phyloP scores from a whole-genome alignment of 2,888 invertebrate genomes.

The Callinectes sapidus region DNA sequence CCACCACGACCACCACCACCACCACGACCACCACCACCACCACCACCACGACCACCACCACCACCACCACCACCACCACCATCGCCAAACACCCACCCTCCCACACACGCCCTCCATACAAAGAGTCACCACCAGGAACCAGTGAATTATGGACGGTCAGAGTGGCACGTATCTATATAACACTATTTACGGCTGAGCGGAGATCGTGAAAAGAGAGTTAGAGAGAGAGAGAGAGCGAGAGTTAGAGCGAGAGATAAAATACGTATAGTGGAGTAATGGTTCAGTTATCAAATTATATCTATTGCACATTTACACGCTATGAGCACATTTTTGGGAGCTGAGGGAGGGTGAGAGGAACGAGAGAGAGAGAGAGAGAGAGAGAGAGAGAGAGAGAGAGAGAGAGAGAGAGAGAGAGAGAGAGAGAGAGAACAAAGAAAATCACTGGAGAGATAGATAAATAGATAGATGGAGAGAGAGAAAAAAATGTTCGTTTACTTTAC shows the following conservation, averaged over 20 bases:
- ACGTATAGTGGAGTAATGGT: not conserved
- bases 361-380: not conserved
- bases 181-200: slow-evolving; percentile 3
- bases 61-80: not conserved
- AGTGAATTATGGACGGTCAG: not conserved
- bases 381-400: slow-evolving; percentile 37
- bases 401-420: slow-evolving; percentile 39
- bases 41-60: not conserved
- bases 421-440: not conserved
- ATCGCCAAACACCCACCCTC: not conserved
- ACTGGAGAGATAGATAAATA: not conserved
- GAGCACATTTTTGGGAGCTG: not conserved
- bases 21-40: not conserved
- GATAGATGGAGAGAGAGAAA: slow-evolving; percentile 37
- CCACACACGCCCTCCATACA: not conserved
- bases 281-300: slow-evolving; percentile 34
- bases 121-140: not conserved
- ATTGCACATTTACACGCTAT: slow-evolving; percentile 29
- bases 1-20: not conserved
- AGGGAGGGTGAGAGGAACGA: not conserved
- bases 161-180: not conserved
- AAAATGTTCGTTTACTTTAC: not conserved
- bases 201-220: not conserved
- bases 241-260: not conserved
- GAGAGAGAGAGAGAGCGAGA: not conserved